Percentiles rank a stretch among this genome's conserved stretches.
Conservation (phyloP, 2,888 invertebrate species). For the Timema podura region DNA sequence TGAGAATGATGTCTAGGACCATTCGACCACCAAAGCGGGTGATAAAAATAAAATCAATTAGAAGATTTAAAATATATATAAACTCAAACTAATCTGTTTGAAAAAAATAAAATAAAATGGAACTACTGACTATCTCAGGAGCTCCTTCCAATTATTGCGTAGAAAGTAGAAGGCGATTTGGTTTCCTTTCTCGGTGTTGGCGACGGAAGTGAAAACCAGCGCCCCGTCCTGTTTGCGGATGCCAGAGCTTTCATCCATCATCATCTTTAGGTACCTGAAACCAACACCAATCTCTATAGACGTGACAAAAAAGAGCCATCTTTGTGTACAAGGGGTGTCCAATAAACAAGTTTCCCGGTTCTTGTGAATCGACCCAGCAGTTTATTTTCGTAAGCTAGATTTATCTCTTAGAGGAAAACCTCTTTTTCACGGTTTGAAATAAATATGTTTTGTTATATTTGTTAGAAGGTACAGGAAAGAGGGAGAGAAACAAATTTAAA, state of each 20-base stretch:
- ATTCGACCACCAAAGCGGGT: background rate
- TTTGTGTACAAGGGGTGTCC: no score
- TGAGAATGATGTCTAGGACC: background rate
- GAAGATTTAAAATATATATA: background rate
- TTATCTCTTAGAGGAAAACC: no score
- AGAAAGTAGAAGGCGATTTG: slow-evolving; percentile 59
- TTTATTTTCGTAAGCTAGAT: no score
- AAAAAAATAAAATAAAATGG: no score
- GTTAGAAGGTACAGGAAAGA: no score
- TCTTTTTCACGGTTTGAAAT: no score
- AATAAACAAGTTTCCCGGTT: no score
- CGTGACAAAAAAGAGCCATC: no score
- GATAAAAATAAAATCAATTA: background rate
- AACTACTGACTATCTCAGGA: slow-evolving; percentile 46
- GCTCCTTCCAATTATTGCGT: slow-evolving; percentile 47
- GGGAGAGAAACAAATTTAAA: no score
- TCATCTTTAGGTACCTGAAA: slow-evolving; percentile 51
- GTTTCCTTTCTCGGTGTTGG: slow-evolving; percentile 55
- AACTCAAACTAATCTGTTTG: no score
- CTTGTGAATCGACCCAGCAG: no score
- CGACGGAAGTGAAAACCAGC: slow-evolving; percentile 54
- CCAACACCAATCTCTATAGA: background rate
- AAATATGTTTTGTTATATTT: no score
- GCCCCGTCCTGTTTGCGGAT: slow-evolving; percentile 60
- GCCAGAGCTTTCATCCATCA: slow-evolving; percentile 49